phyloP scores from a whole-genome alignment of 1,140 invertebrate genomes.

The Atta texana region DNA sequence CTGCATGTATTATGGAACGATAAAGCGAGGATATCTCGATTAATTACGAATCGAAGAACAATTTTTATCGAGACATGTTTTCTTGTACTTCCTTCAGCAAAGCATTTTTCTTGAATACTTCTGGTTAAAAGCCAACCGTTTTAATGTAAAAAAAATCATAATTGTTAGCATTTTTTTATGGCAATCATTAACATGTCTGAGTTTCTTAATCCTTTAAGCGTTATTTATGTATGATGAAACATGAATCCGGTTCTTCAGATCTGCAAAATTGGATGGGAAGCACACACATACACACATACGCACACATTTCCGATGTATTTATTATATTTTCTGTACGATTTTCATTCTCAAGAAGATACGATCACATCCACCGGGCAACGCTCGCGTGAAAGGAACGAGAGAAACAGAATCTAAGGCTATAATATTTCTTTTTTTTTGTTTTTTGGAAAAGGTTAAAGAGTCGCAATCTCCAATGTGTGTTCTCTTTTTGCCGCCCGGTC shows the following conservation, averaged over 20 bases:
- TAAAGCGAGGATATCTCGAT: not conserved
- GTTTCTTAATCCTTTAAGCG: not conserved
- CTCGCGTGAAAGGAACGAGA: slow-evolving; percentile 65
- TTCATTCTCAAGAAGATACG: not conserved
- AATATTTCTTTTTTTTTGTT: slow-evolving; percentile 46
- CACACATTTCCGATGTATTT: slow-evolving; percentile 12
- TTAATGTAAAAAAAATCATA: not conserved
- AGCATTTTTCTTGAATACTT: not conserved
- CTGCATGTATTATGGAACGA: not conserved
- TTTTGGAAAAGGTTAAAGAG: slow-evolving; percentile 68
- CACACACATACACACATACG: slow-evolving; percentile 21
- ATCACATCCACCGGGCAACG: slow-evolving; percentile 53
- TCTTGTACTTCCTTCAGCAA: not conserved
- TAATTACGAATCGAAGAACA: not conserved
- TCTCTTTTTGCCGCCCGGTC: not conserved
- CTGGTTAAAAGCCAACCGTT: not conserved
- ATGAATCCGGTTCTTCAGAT: not conserved
- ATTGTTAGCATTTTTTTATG: not conserved
- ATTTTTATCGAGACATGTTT: not conserved
- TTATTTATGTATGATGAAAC: not conserved
- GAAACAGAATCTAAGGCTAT: slow-evolving; percentile 67
- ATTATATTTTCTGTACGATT: slow-evolving; percentile 15
- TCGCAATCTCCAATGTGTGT: slow-evolving; percentile 10
- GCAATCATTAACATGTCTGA: not conserved
- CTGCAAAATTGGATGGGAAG: slow-evolving; percentile 24